Base-by-base conservation (phyloP, 1,140 invertebrate genomes). In the Tetramorium simillimum region DNA sequence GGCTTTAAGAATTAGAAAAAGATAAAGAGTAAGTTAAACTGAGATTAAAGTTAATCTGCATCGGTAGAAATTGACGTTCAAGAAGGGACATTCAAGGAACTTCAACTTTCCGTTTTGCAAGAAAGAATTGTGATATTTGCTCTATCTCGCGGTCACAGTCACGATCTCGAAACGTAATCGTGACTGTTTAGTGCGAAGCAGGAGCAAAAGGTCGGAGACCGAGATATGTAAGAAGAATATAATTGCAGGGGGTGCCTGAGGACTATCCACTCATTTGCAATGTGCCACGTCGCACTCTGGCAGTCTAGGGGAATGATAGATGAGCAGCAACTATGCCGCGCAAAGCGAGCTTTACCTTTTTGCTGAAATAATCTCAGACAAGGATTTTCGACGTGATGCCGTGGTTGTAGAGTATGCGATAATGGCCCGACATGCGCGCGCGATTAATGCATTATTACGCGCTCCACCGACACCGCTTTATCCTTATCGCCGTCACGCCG, bases 371-470 rank as follows among this genome's bases (percentile, higher is more conserved):
- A 91, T 91, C 89, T 89, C 85, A 78, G 73, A 73, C 28, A 73
- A 85, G 86, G 82, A 89, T 90, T 89, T 90, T 89, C 78, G 77
- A 67, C 67, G 78, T 67, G 87, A 56, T 58, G 77, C 67, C 62
- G 67, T 80, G 43, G 77, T 72, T 73, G 86, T 58, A 24, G 63
- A 70, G 37, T 62, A 70, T 46, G 72, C 89, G 84, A 90, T 88
- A 88, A 86, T 90, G 73, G 84, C 80, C 60, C 62, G 56, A 62
- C 81, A 67, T 75, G 75, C 82, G 81, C 67, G 85, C 65, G 70
- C 77, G 87, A 88, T 90, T 90, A 90, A 90, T 90, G 76, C 77
- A 88, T 88, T 90, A 90, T 88, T 86, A 86, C 85, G 76, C 63
- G 80, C 80, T 73, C 53, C 80, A 84, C 62, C 76, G 53, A 60